Base-by-base conservation (phyloP, 2,888 invertebrate species). In the Tanytarsus gracilentus region DNA sequence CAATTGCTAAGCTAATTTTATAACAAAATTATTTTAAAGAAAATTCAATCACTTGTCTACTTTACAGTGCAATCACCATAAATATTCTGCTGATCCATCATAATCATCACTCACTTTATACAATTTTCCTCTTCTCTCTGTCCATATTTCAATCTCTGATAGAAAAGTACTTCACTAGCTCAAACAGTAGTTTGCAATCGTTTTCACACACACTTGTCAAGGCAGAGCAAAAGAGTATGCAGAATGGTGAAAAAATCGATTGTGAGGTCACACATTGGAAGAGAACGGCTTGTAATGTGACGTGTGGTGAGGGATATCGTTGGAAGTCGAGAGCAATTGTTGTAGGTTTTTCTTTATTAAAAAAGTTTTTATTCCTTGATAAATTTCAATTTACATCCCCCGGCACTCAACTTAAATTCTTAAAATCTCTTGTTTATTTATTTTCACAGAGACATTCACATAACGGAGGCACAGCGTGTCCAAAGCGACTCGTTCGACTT, bases 391-490 rank as follows among this genome's bases (percentile, higher is more conserved):
- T 21, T 62, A 6, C 18, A 14, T 26, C 48, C 21, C 18, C 40
- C n/a, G 18, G 11, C 4, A 40, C 9, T 2, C 50, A 50, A n/a
- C 21, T 44, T 8, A 9, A 44, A 16, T 4, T n/a, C 9, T 44
- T 18, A 16, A 3, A 74, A 74, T 66, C 67, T 55, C n/a, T 33
- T 33, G 3, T n/a, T 5, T 33, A 11, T 5, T 25, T 14, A 30
- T 8, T 30, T n/a, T 14, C 5, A 40, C 40, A 56, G 55, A 40
- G 40, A 56, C 67, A 73, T 64, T 69, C 73, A 1, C 70, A 71
- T 62, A 76, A 78, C 65, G 79, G 79, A 0, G 80, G 80, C 1
- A 74, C 73, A 59, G 69, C 73, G 0, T 81, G 80, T 64, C 78
- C 79, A 1, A 74, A 73, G 62, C 75, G 75, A 64, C 64, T 79